phyloP scores from a whole-genome alignment of 2,797 vertebrate species.

The Gallirallus australis region DNA sequence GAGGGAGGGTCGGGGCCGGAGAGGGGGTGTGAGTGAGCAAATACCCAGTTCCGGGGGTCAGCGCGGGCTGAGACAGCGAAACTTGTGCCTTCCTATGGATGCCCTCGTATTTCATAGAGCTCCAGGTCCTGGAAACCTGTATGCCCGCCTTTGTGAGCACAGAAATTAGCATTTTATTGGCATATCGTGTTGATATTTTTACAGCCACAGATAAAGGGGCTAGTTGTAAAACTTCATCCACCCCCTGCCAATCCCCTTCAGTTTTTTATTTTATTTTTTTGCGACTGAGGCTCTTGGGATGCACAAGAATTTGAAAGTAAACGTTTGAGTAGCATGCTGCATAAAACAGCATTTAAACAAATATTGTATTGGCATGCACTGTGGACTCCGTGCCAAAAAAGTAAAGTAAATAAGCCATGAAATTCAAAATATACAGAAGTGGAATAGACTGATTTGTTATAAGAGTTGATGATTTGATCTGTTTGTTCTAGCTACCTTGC shows the following conservation, averaged over 20 bases:
- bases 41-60: neutral
- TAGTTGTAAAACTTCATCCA: conserved; percentile 73
- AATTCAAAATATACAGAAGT: conserved; percentile 83
- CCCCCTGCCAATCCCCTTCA: neutral
- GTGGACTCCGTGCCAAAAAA: conserved; percentile 79
- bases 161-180: neutral
- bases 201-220: conserved; percentile 67
- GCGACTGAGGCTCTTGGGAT: conserved; percentile 69
- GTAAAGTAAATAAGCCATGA: conserved; percentile 83
- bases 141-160: neutral
- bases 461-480: conserved; percentile 63
- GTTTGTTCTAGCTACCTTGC: conserved; percentile 72
- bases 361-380: conserved; percentile 80
- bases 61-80: neutral
- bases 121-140: neutral
- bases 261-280: neutral
- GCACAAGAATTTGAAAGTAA: conserved; percentile 79
- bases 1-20: neutral
- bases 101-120: neutral
- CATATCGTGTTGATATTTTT: conserved; percentile 52
- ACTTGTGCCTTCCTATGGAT: neutral
- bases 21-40: no score
- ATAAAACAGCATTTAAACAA: conserved; percentile 83
- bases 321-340: conserved; percentile 72
- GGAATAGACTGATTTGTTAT: conserved; percentile 66